Evolutionary conservation across 2,797 vertebrate species (phyloP).

Genomic region (Botia almorhae): DNA sequence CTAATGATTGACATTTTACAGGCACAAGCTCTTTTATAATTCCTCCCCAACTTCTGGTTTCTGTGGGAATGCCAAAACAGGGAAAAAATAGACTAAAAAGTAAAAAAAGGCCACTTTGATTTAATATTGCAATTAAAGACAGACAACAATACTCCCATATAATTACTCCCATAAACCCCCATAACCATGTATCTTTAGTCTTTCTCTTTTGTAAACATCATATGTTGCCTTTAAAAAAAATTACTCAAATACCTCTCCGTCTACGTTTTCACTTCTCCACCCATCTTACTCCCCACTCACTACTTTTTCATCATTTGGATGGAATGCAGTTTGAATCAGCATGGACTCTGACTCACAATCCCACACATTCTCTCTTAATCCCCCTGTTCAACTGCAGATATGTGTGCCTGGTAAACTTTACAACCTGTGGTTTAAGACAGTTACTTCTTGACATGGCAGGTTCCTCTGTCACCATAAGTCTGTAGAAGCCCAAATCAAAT

Average conservation of each 20-base stretch:
- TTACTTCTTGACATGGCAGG: too few species aligned
- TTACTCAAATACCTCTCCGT: background rate
- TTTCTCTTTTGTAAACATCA: background rate
- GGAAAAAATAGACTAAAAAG: background rate
- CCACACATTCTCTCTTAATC: background rate
- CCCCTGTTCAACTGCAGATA: background rate
- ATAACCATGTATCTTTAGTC: background rate
- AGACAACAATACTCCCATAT: background rate
- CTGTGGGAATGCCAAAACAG: too few species aligned
- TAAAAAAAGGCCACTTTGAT: too few species aligned
- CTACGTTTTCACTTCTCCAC: constrained; percentile 17
- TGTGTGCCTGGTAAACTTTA: too few species aligned
- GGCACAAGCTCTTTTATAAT: too few species aligned
- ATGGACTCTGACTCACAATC: constrained; percentile 27
- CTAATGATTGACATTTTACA: too few species aligned
- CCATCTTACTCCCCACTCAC: background rate
- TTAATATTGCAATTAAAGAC: too few species aligned
- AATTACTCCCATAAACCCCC: background rate
- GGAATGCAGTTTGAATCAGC: constrained; percentile 32
- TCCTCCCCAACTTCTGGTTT: too few species aligned
- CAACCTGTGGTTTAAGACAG: too few species aligned
- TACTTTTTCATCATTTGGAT: constrained; percentile 43
- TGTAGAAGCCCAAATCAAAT: too few species aligned
- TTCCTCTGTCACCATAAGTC: too few species aligned
- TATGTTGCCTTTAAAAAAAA: background rate